These are phyloP conservation scores for Habropoda laboriosa DNA, from an alignment of 1,140 invertebrate species.

Conservation along the genomic window DNA sequence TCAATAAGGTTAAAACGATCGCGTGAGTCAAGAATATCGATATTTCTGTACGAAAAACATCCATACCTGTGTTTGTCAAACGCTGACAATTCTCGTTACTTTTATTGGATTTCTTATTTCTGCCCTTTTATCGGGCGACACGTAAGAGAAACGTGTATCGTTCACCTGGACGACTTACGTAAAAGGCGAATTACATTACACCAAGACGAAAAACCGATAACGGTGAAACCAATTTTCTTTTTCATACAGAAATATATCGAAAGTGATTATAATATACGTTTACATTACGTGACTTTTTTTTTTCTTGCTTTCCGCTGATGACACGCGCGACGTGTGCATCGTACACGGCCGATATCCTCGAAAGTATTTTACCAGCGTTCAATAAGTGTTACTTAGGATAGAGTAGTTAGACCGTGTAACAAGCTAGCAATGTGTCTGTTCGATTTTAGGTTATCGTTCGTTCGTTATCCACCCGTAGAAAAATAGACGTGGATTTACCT, in stretches of 20 bases:
- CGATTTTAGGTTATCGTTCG: conserved; percentile 16
- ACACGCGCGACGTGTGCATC: not conserved
- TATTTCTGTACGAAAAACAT: conserved; percentile 3
- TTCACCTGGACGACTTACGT: not conserved
- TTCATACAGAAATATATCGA: not conserved
- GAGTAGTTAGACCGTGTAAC: conserved; percentile 10
- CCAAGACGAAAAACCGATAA: not conserved
- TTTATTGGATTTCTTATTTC: conserved; percentile 8
- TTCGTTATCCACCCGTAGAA: not conserved
- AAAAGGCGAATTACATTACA: conserved; percentile 2
- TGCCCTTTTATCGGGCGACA: not conserved
- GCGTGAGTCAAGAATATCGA: conserved; percentile 9
- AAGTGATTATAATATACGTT: not conserved
- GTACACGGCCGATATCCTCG: not conserved
- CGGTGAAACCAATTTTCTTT: not conserved
- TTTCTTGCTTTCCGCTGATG: not conserved
- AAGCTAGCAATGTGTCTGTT: conserved; percentile 11
- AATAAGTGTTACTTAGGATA: conserved; percentile 18
- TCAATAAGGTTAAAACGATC: not conserved
- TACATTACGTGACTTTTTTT: not conserved
- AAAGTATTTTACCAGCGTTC: conserved; percentile 4
- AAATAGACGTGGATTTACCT: not conserved
- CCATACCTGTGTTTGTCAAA: not conserved
- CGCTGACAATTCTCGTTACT: not conserved
- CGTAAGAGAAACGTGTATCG: not conserved